These are phyloP conservation scores for Lemur catta DNA, from an alignment of 2,797 vertebrate species.

Conservation along the genomic window DNA sequence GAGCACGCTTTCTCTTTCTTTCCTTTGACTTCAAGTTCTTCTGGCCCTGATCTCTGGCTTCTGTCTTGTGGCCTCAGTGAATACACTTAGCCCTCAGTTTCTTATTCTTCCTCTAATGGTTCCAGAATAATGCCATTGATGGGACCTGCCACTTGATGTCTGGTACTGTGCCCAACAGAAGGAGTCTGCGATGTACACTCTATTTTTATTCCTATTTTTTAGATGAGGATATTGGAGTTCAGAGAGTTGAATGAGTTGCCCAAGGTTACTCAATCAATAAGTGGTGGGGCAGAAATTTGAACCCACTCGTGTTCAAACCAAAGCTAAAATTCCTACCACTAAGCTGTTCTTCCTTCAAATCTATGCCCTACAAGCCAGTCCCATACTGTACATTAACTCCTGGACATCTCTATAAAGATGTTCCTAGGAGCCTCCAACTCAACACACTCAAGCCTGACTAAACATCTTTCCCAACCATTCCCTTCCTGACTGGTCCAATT, in stretches of 20 bases:
- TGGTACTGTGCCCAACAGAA: no score
- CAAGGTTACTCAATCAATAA: not conserved
- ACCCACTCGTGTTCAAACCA: not conserved
- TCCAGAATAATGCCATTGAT: not conserved
- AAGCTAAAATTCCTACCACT: not conserved
- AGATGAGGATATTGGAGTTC: not conserved
- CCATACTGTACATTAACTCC: not conserved
- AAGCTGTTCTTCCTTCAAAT: not conserved
- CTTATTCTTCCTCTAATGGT: not conserved
- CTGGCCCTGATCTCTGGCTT: not conserved
- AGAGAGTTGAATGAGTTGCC: not conserved
- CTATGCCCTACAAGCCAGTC: not conserved
- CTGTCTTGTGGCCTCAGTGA: not conserved
- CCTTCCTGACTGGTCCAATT: not conserved
- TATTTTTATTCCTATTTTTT: not conserved
- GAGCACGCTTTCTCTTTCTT: not conserved
- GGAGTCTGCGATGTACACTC: not conserved
- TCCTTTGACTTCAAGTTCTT: not conserved
- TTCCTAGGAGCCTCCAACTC: not conserved
- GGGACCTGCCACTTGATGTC: not conserved
- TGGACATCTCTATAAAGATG: not conserved
- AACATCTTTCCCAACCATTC: not conserved
- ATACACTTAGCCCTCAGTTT: not conserved
- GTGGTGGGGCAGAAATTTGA: not conserved
- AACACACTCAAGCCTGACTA: not conserved